A percentile compares a stretch with the other conserved stretches of the same genome.
These are phyloP conservation scores for Sarcophaga bullata DNA, from an alignment of 1,140 invertebrate species.

Conservation along the genomic window DNA sequence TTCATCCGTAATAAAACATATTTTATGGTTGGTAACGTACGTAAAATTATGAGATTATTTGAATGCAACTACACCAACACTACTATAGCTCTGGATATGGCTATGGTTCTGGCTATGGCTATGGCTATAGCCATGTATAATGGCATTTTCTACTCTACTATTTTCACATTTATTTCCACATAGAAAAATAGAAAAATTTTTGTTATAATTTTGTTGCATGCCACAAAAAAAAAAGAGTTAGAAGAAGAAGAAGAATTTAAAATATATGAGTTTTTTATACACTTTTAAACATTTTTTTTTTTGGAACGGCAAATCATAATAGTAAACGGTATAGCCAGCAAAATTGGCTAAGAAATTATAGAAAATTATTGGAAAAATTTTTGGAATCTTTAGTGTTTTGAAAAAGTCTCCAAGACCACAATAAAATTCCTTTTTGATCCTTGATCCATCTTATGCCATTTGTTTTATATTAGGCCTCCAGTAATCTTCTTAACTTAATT, in stretches of 20 bases:
- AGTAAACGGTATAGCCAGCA: background rate
- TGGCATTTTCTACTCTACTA: conserved; percentile 5
- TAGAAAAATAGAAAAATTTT: background rate
- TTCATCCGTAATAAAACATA: conserved; percentile 10
- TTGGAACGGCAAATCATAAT: conserved; percentile 10
- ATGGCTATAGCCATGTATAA: background rate
- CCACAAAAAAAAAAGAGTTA: conserved; percentile 4
- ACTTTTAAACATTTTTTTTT: background rate
- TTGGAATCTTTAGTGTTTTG: no score
- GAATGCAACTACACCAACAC: background rate
- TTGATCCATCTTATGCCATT: no score
- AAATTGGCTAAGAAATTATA: no score
- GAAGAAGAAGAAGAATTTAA: no score
- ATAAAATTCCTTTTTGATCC: no score
- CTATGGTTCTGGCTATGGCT: no score
- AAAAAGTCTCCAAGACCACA: no score
- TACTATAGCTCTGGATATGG: no score
- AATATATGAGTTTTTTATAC: no score
- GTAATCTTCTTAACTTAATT: no score
- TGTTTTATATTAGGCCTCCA: no score
- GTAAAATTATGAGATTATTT: background rate
- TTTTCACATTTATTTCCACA: conserved; percentile 11
- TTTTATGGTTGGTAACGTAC: background rate
- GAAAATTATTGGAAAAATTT: no score
- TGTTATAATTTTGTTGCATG: background rate